Evolutionary conservation across 1,140 invertebrate species (phyloP).

Genomic region (Sipha flava): DNA sequence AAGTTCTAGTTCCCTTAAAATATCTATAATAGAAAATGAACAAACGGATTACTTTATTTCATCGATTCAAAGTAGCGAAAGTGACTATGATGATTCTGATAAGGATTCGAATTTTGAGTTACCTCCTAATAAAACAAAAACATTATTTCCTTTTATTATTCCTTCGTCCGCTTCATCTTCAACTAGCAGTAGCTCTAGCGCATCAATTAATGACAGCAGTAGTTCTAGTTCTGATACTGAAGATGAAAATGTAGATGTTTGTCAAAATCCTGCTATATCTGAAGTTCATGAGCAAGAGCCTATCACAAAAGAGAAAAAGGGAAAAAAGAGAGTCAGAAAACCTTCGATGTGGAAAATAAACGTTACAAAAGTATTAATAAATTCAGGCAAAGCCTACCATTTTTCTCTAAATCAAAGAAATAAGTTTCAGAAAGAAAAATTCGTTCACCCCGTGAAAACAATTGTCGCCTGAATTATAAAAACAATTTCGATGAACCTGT

Average conservation of each 20-base stretch:
- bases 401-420: neutral
- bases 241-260: conserved; percentile 2
- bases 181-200: neutral
- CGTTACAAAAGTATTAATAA: neutral
- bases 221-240: neutral
- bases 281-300: neutral
- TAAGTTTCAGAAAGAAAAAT: neutral
- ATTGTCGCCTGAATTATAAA: neutral
- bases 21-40: neutral
- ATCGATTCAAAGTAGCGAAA: neutral
- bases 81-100: conserved; percentile 7
- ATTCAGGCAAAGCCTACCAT: neutral
- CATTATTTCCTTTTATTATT: neutral
- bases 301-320: neutral
- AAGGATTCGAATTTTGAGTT: neutral
- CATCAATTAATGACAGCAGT: neutral
- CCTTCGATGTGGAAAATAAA: neutral
- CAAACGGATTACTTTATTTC: neutral
- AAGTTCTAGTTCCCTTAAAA: neutral
- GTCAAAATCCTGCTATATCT: neutral
- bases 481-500: neutral
- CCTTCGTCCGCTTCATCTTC: neutral
- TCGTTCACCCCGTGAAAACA: neutral
- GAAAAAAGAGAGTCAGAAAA: neutral
- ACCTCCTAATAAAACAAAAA: neutral